Conservation (phyloP, 1,140 invertebrate genomes). For the Spodoptera frugiperda region DNA sequence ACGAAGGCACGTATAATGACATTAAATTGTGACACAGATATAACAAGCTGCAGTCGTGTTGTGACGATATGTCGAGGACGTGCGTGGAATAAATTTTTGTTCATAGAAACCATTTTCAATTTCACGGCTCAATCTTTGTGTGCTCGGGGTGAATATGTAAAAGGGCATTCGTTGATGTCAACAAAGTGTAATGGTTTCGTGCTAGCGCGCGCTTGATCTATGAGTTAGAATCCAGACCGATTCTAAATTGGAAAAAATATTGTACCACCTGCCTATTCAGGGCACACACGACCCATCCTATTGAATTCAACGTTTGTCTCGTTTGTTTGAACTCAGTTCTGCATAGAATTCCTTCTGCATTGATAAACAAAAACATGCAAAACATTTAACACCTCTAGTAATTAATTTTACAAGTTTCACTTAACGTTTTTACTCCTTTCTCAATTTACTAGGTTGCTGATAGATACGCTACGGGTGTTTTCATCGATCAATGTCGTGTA, state of each 20-base stretch:
- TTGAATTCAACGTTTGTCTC: conserved; percentile 31
- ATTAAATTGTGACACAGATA: conserved; percentile 18
- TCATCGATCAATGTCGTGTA: conserved; percentile 60
- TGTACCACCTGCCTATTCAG: conserved; percentile 44
- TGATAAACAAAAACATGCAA: conserved; percentile 23
- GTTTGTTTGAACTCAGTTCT: conserved; percentile 11
- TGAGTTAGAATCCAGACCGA: conserved; percentile 67
- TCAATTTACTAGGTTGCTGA: conserved; percentile 35
- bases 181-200: conserved; percentile 84
- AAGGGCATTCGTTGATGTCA: conserved; percentile 83
- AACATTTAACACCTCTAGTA: conserved; percentile 15
- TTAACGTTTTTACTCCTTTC: conserved; percentile 35
- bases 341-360: background rate
- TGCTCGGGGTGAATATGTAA: conserved; percentile 83
- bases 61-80: conserved; percentile 74
- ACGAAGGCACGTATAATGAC: conserved; percentile 6
- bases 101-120: conserved; percentile 85
- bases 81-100: conserved; percentile 82
- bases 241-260: conserved; percentile 65
- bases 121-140: conserved; percentile 84
- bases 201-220: conserved; percentile 78
- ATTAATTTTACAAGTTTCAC: conserved; percentile 34
- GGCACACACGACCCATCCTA: conserved; percentile 30
- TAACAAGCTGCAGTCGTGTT: conserved; percentile 54
- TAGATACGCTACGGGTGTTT: conserved; percentile 40